Base-by-base conservation (phyloP, 30 jellyfish, hydroid and myxozoan genomes). In the Aurelia coerulea region DNA sequence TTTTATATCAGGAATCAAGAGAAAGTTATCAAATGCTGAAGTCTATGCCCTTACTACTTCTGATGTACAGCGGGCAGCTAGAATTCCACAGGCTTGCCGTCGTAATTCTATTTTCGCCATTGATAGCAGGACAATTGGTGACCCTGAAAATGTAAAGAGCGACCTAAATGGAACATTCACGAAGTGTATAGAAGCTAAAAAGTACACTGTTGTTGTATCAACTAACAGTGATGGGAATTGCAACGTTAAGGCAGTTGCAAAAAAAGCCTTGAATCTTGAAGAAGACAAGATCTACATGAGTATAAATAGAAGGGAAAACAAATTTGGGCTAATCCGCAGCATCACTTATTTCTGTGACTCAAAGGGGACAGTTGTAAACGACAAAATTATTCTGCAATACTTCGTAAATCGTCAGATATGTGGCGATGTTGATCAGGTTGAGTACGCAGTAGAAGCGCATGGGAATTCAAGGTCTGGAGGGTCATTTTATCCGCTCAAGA, bases 401-500 rank as follows among this genome's bases (percentile, higher is more conserved):
- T 15, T 29, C 9, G n/a, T 74, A 16, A 31, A 74, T 59, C 72
- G 74, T 16, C 12, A 42, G 31, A 59, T 74, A 39, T 74, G 85
- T 50, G 85, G 75, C 51, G 46, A 74, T 23, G 85, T 74, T 15
- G 74, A 46, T 2, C 19, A 74, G 50, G 35, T 74, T 15, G 42
- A 50, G 33, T 74, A 16, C 53, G 19, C 31, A 37, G 85, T 74
- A 19, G 73, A 19, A 8, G 23, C 85, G 33, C 85, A 74, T 52
- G 85, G 85, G 2, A 74, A 74, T 51, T 17, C 50, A 2, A 58
- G 12, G 29, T 35, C 33, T 16, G 85, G 18, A 58, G 53, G 50
- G 4, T 34, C 85, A 35, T 74, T 52, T 35, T 35, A 74, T 58
- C 76, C 85, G 1, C 54, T 74, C 16, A 74, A 74, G 74, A 74